Evolutionary conservation across 2,113 vertebrate genomes (phyloP).

Genomic region (Gnathonemus echidnorhynchus): DNA sequence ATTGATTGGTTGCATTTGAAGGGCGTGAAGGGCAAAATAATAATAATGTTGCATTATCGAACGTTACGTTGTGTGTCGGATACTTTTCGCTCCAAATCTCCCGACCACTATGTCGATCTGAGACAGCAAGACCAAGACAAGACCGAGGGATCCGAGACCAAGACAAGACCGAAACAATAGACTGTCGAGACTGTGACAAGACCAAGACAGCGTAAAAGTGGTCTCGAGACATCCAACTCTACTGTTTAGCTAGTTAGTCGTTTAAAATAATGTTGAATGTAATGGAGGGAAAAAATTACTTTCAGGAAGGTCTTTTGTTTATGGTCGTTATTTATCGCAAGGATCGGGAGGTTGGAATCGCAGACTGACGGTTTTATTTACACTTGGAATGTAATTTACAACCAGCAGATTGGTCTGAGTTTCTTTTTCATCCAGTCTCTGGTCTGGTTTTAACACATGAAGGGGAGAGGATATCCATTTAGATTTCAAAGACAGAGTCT

Average conservation of each 20-base stretch:
- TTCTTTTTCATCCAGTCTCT: conserved; percentile 33
- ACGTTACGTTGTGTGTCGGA: too few species aligned
- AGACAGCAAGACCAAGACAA: too few species aligned
- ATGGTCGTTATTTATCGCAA: conserved; percentile 43
- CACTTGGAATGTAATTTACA: conserved; percentile 48
- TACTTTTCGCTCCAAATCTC: too few species aligned
- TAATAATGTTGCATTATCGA: too few species aligned
- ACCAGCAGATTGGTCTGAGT: conserved; percentile 50
- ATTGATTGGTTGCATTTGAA: too few species aligned
- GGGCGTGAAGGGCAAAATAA: too few species aligned
- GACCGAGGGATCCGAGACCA: too few species aligned
- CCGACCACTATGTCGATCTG: too few species aligned
- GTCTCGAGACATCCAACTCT: background rate
- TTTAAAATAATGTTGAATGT: background rate
- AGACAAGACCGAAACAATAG: too few species aligned
- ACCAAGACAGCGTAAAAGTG: too few species aligned
- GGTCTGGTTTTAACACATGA: conserved; percentile 47
- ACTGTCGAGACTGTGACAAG: too few species aligned
- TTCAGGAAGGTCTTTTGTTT: background rate
- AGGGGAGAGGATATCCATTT: conserved; percentile 41
- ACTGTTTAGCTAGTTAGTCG: background rate
- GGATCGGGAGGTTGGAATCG: conserved; percentile 37
- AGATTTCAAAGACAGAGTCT: conserved; percentile 38
- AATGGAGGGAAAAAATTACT: background rate
- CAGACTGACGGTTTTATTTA: conserved; percentile 44